Base-by-base conservation (phyloP, 2,113 vertebrate genomes). In the Plotosus lineatus region DNA sequence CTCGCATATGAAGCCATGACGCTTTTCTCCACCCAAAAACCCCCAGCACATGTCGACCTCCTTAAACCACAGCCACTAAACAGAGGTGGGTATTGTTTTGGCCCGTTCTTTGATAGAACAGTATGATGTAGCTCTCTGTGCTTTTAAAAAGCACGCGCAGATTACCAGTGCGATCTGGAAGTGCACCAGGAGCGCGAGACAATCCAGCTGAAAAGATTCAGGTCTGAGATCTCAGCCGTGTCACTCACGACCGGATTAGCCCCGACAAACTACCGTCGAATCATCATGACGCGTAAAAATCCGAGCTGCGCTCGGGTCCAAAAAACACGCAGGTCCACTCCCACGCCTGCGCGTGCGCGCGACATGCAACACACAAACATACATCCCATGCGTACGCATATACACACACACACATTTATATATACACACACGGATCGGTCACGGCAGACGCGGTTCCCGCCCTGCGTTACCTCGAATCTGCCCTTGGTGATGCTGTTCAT, bases 401-500 rank as follows among this genome's bases (percentile, higher is more conserved):
- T n/a, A 44, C 58, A 50, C 21, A 53, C 48, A 69, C 11, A 17
- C 44, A 31, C n/a, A 69, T 26, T 38, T 46, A 26, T 44, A 69
- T 33, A 68, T 38, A 71, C 51, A 56, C 77, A n/a, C 53, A n/a
- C 83, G 21, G 6, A 28, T 61, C 42, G 38, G 66, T 42, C 51
- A 73, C 69, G 23, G 23, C 75, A 56, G 73, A 50, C 50, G 55
- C 80, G 78, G 83, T n/a, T n/a, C n/a, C 85, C 78, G 7, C 15
- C 44, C 46, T 78, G 86, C 84, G 88, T 86, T 93, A 94, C 94
- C 94, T 94, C 94, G 89, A 94, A 94, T 86, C 93, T 92, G 92
- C 92, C 85, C 90, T 93, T 93, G 90, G 91, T 91, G 91, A 94
- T 93, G 84, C 93, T 93, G 92, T 94, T 94, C 94, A 94, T 94